Evolutionary conservation across 92 coral and sea anemone genomes (phyloP), one percentile per base, ranked within the genome.

Genomic region (Phenganax subtilis): DNA sequence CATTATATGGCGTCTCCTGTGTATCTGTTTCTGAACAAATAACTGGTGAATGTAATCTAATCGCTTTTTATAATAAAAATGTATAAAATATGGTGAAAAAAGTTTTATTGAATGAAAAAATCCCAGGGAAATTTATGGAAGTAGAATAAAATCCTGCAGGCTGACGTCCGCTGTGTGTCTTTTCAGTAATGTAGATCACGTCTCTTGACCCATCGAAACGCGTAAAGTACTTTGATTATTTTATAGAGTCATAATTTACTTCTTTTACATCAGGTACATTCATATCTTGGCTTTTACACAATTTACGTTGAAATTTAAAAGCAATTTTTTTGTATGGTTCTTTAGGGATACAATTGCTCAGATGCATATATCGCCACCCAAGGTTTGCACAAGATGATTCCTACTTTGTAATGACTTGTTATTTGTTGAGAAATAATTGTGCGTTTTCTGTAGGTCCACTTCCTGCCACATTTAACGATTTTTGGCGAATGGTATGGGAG

Each of bases 401-500:
- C 62, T 75, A 51, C 20, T 20, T 20, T 52, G 66, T 29, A 20
- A 3, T 17, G 28, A 56, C 8, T 53, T 55, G 5, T 55, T 76
- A 20, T 20, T 37, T 67, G 9, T 15, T 80, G 51, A 57, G 14
- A 14, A 31, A 6, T 54, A 37, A 31, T 51, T 25, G 53, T 53
- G 6, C 10, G 51, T 27, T 51, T 63, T n/a, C 15, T 16, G 9
- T 58, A 94, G 98, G 99, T 11, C 99, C 99, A 15, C 90, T 96
- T 69, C 92, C 97, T n/a, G 85, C 85, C 10, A 87, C 99, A 17
- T 96, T 96, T 68, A 85, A 87, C 68, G 99, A 96, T 72, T 96
- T 96, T 85, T 96, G 99, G 99, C 89, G 97, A 59, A 96, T 96
- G 99, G 94, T 92, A 0, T 96, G 99, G 99, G 99, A 96, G 66